Evolutionary conservation across 2,797 vertebrate species (phyloP).

Genomic region (Rhabdophis nuchalis): DNA sequence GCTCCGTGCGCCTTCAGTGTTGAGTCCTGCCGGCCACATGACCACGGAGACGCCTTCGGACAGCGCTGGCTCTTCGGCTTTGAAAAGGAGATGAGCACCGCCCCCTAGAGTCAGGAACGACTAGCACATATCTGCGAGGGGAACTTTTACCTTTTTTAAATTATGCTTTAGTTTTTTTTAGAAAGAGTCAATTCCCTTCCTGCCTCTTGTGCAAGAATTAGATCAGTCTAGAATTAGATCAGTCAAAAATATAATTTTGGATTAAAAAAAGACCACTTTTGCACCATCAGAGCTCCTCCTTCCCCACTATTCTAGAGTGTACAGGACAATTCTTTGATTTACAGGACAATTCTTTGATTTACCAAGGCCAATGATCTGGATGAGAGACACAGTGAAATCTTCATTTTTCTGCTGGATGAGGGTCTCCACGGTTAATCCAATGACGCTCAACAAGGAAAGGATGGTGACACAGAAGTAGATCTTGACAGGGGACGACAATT

Average conservation of each 20-base stretch:
- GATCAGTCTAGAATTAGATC: background rate
- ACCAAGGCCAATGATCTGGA: constrained; percentile 80
- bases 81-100: too few relatives aligned
- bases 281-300: background rate
- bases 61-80: too few relatives aligned
- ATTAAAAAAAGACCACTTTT: background rate
- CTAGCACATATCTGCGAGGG: too few relatives aligned
- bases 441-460: constrained; percentile 73
- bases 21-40: too few relatives aligned
- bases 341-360: constrained; percentile 60
- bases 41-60: too few relatives aligned
- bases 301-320: background rate
- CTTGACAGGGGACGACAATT: constrained; percentile 73
- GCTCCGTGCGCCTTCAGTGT: too few relatives aligned
- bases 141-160: background rate
- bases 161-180: background rate
- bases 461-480: constrained; percentile 78
- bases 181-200: background rate
- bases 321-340: constrained; percentile 31
- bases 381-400: constrained; percentile 78
- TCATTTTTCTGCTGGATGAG: constrained; percentile 72
- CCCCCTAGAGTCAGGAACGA: too few relatives aligned
- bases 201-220: background rate
- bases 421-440: constrained; percentile 73
- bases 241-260: background rate